A percentile compares a stretch with the other conserved stretches of the same genome.
Conservation (phyloP, 2,797 vertebrate species). For the Melanogrammus aeglefinus region DNA sequence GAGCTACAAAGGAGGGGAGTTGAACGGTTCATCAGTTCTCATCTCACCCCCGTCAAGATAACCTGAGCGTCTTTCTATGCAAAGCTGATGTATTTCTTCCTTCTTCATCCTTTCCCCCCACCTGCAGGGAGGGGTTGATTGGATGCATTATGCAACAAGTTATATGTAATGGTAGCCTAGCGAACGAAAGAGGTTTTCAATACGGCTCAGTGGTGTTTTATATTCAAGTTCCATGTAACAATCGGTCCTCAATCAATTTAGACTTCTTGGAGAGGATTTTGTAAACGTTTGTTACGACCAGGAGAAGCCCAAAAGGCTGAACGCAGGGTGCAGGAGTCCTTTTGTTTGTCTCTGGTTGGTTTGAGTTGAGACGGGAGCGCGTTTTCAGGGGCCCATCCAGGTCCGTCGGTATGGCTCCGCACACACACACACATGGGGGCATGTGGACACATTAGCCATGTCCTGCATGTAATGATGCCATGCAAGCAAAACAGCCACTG, state of each 20-base stretch:
- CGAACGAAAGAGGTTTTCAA: not conserved
- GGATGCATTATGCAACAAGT: constrained; percentile 35
- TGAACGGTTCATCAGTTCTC: constrained; percentile 43
- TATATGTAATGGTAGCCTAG: not conserved
- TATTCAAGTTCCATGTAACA: not conserved
- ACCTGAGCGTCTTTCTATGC: constrained; percentile 39
- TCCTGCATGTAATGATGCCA: too few species aligned
- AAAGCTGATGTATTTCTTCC: constrained; percentile 57
- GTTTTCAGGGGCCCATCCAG: too few species aligned
- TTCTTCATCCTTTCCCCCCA: constrained; percentile 56
- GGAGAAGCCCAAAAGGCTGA: too few species aligned
- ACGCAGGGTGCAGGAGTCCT: too few species aligned
- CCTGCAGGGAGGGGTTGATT: constrained; percentile 15
- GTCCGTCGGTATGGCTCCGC: not conserved
- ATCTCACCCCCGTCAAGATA: constrained; percentile 39
- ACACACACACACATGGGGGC: not conserved
- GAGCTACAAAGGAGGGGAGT: constrained; percentile 14
- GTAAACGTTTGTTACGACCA: too few species aligned
- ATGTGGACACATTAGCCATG: not conserved
- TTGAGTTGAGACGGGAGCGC: too few species aligned
- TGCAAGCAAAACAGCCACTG: not conserved
- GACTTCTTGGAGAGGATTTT: not conserved
- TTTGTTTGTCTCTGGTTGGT: too few species aligned
- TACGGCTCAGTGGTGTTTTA: not conserved
- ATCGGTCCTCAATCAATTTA: not conserved